Base-by-base conservation (phyloP, 1,140 invertebrate genomes). In the Battus philenor region DNA sequence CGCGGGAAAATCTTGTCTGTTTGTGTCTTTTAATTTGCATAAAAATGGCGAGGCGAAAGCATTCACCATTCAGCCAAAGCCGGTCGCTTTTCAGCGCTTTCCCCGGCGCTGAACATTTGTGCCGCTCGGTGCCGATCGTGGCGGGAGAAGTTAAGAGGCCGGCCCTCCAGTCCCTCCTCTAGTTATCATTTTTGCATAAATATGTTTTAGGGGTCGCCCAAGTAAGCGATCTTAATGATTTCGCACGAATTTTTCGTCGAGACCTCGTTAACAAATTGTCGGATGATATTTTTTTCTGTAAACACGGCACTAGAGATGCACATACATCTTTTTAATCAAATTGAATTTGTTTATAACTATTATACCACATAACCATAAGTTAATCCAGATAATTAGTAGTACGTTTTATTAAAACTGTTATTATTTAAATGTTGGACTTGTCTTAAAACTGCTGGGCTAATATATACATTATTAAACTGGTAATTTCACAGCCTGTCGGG, bases 11-110 rank as follows among this genome's bases (percentile, higher is more conserved):
- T 68, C 70, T 77, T 79, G 68, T 75, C 61, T 80, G 65, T 78
- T 78, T 76, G 72, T 75, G 70, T 80, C 77, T 84, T 84, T 84
- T 84, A 84, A 84, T 84, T 84, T 84, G 72, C 74, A 80, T 78
- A 63, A 84, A 84, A 81, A 79, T 80, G 73, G 67, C 76, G 68
- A 66, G 60, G 68, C 71, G 74, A 67, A 57, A 65, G 74, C 72
- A 72, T 76, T 67, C 74, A 57, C 48, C 49, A 66, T 72, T 65
- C 59, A 67, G 51, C 17, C 30, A 12, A 20, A 2, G 52, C 53
- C 49, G 62, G 59, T 50, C 59, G 58, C 60, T 64, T 75, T 78
- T 74, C 68, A 77, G 62, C 39, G 32, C 48, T 65, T 54, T 58
- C 48, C 9, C 59, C 54, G 55, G 41, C 51, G 56, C 54, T 66